A percentile compares a stretch with the other conserved stretches of the same genome.
phyloP scores from a whole-genome alignment of 2,797 vertebrate species.

The Clarias fuscus region DNA sequence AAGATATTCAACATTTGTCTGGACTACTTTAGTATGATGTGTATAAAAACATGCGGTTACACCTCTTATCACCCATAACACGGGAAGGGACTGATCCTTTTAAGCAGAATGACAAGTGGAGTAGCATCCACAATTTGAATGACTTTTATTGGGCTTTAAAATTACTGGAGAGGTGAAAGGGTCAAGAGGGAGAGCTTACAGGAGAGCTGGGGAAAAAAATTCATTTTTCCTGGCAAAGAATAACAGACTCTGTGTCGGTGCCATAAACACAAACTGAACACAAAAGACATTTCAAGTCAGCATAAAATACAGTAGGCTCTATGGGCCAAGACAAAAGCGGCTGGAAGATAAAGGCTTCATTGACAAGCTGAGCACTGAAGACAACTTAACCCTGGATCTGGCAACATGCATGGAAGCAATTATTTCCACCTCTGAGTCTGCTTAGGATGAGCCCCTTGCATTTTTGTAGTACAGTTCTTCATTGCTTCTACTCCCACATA shows the following conservation, averaged over 20 bases:
- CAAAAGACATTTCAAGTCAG: constrained; percentile 65
- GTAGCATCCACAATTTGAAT: constrained; percentile 51
- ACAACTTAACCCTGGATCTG: constrained; percentile 70
- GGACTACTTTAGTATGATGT: constrained; percentile 20
- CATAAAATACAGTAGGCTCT: constrained; percentile 60
- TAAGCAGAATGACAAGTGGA: constrained; percentile 42
- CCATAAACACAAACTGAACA: constrained; percentile 62
- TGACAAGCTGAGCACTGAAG: constrained; percentile 64
- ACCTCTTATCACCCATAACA: constrained; percentile 22
- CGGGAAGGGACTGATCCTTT: constrained; percentile 36
- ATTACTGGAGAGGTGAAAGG: constrained; percentile 59
- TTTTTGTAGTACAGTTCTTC: constrained; percentile 59
- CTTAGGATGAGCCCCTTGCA: constrained; percentile 66
- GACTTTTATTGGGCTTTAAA: constrained; percentile 61
- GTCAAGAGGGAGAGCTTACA: constrained; percentile 57
- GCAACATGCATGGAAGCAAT: constrained; percentile 74
- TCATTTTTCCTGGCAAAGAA: constrained; percentile 53
- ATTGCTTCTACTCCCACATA: constrained; percentile 49
- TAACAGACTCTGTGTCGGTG: constrained; percentile 57
- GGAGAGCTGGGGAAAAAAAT: constrained; percentile 52
- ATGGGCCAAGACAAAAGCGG: constrained; percentile 66
- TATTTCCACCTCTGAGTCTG: constrained; percentile 67
- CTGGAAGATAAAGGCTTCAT: constrained; percentile 65
- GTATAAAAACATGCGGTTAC: constrained; percentile 32
- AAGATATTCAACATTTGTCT: constrained; percentile 27